Conservation (phyloP, 2,113 vertebrate genomes). For the Planiliza haematocheilus region DNA sequence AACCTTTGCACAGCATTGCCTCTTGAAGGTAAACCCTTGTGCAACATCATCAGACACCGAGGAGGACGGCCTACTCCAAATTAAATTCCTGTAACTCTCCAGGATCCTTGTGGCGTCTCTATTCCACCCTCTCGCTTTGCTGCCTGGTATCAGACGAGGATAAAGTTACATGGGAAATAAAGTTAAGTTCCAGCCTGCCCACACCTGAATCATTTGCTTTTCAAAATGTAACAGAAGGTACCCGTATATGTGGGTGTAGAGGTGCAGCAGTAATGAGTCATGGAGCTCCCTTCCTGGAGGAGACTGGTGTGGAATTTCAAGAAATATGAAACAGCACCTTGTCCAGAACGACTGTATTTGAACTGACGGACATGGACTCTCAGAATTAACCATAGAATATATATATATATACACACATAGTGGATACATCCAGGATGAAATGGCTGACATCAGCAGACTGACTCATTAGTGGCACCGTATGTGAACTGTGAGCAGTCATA, state of each 20-base stretch:
- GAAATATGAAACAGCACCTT: too few species aligned
- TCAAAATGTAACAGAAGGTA: background rate
- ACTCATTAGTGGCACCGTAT: too few species aligned
- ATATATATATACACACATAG: too few species aligned
- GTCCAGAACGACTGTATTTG: too few species aligned
- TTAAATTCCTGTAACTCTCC: background rate
- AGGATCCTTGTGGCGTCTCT: background rate
- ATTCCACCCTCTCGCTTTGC: background rate
- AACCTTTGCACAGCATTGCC: background rate
- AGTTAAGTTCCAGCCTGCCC: background rate
- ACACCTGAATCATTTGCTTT: background rate
- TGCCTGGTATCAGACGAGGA: background rate
- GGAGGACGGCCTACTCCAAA: background rate
- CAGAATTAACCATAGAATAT: too few species aligned
- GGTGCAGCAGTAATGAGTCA: background rate
- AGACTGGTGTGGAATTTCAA: slow-evolving; percentile 6
- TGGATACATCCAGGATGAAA: too few species aligned
- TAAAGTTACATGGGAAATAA: background rate
- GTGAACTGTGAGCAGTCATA: too few species aligned
- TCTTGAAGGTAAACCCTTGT: background rate
- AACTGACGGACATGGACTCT: too few species aligned
- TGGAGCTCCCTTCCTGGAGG: background rate
- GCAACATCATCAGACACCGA: background rate
- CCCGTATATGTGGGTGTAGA: background rate
- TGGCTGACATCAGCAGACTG: too few species aligned